A percentile compares a stretch with the other conserved stretches of the same genome.
Conservation (phyloP, 2,888 invertebrate species). For the Cerceris rybyensis region DNA sequence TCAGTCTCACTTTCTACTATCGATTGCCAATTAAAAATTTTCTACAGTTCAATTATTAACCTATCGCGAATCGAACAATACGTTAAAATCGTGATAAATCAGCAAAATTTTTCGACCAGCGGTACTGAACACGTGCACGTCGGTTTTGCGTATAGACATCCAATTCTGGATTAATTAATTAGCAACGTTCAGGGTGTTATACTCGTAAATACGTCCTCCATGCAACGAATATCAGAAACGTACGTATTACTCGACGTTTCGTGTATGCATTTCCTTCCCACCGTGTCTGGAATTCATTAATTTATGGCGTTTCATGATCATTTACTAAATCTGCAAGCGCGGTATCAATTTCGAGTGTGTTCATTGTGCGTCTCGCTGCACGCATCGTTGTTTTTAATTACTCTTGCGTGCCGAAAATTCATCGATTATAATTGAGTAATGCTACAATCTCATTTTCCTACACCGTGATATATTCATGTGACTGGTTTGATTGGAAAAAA, state of each 20-base stretch:
- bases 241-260: conserved; percentile 37
- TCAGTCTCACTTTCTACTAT: too few species aligned
- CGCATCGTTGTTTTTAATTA: not conserved
- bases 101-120: conserved; percentile 26
- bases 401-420: not conserved
- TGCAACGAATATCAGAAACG: conserved; percentile 42
- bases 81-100: too few species aligned
- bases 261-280: conserved; percentile 44
- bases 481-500: too few species aligned
- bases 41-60: too few species aligned
- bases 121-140: conserved; percentile 11
- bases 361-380: conserved; percentile 7
- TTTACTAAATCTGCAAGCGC: conserved; percentile 49
- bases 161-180: conserved; percentile 57
- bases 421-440: too few species aligned
- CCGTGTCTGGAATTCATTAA: conserved; percentile 51
- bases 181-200: conserved; percentile 49
- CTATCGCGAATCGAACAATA: too few species aligned
- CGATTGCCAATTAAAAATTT: too few species aligned
- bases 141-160: conserved; percentile 22
- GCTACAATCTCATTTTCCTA: too few species aligned
- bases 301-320: conserved; percentile 56
- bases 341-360: conserved; percentile 28
- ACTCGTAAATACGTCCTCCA: conserved; percentile 55
- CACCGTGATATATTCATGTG: too few species aligned